These are phyloP conservation scores for Odocoileus virginianus DNA, from an alignment of 2,113 vertebrate genomes.

Conservation along the genomic window DNA sequence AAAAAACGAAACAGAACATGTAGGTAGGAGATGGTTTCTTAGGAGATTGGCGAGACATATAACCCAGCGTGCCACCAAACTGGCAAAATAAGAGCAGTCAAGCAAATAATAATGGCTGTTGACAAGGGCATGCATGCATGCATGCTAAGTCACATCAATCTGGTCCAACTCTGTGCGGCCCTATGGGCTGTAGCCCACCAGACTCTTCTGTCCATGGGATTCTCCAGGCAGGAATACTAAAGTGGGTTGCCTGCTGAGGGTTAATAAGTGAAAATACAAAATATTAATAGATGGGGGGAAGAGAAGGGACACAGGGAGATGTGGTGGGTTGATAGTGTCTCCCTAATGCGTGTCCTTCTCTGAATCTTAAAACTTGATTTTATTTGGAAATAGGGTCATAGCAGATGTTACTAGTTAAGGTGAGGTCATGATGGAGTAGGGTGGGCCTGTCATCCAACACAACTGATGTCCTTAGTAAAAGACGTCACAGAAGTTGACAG, in stretches of 20 bases:
- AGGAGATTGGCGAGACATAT: background rate
- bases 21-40: background rate
- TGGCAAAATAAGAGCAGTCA: background rate
- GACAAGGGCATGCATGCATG: background rate
- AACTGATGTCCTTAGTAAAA: background rate
- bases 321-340: background rate
- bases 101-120: background rate
- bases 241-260: fast-evolving
- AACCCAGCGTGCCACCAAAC: background rate
- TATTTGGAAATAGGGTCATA: background rate
- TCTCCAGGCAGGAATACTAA: background rate
- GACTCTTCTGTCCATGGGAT: background rate
- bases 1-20: background rate
- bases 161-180: background rate
- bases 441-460: background rate
- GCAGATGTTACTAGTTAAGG: background rate
- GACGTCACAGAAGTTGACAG: background rate
- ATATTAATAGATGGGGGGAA: background rate
- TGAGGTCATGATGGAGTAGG: background rate
- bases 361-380: background rate
- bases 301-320: background rate
- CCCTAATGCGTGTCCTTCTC: background rate
- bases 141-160: background rate
- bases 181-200: background rate
- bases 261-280: background rate